Percentiles rank a stretch among this genome's conserved stretches.
phyloP scores from a whole-genome alignment of 2,888 invertebrate genomes.

The Drosophila flavopinicola region DNA sequence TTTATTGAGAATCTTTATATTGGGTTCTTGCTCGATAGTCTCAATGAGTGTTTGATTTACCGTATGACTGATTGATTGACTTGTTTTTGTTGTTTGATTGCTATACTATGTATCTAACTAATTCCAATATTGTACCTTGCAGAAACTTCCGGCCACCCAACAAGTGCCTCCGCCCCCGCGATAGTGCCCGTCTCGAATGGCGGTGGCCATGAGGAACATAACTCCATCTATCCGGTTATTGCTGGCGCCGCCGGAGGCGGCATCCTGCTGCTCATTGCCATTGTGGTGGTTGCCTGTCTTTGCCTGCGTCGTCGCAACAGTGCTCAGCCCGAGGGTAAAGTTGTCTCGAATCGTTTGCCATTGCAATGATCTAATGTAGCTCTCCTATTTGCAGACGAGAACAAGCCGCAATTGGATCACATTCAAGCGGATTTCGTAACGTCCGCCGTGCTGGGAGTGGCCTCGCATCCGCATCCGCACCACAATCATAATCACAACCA shows the following conservation, averaged over 20 bases:
- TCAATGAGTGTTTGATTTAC: background rate
- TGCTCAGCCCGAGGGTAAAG: constrained; percentile 82
- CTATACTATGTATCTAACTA: background rate
- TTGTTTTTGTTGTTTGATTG: no score
- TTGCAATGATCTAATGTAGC: background rate
- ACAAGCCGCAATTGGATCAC: constrained; percentile 84
- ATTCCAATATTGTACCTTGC: background rate
- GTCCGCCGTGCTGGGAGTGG: constrained; percentile 80
- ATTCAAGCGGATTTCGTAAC: constrained; percentile 83
- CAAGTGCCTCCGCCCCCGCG: constrained; percentile 60
- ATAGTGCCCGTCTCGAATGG: constrained; percentile 68
- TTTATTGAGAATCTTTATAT: no score
- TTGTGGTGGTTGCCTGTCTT: constrained; percentile 81
- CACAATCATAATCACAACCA: constrained; percentile 14
- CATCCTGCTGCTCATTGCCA: constrained; percentile 78
- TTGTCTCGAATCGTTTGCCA: background rate
- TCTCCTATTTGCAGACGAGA: constrained; percentile 73
- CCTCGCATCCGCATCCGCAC: constrained; percentile 45
- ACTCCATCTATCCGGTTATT: constrained; percentile 82
- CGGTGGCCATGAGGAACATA: constrained; percentile 66
- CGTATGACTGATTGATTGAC: background rate
- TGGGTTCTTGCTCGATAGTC: background rate
- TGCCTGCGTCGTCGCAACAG: constrained; percentile 81
- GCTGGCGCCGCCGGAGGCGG: constrained; percentile 83
- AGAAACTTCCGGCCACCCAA: constrained; percentile 41